Base-by-base conservation (phyloP, 1,140 invertebrate species). In the Hestina assimilis region DNA sequence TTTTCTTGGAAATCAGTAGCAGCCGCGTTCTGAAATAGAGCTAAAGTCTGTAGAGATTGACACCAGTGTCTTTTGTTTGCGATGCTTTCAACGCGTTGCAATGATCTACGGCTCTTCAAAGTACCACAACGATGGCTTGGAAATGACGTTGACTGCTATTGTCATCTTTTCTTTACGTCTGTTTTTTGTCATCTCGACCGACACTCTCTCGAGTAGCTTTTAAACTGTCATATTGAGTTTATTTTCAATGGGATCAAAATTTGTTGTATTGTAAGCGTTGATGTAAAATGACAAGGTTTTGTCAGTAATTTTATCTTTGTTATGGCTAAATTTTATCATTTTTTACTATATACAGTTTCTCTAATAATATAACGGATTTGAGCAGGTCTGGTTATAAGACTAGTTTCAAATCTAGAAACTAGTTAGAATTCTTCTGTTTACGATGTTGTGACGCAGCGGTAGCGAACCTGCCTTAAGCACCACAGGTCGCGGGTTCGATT, bases 41-140 rank as follows among this genome's bases (percentile, higher is more conserved):
- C 47, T 17, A 17, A 29, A 45, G 31, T 45, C 40, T 43, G 38
- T 45, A 50, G 40, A 55, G 29, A 33, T 26, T 33, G 38, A 42
- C 57, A 66, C 54, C 51, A 59, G 38, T 20, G 40, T 69, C 67
- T 70, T 75, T 79, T 77, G 75, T 72, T 65, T 55, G 38, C 61
- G 50, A 50, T 52, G 60, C 57, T 76, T 69, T 68, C 63, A 66
- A 48, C 52, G 33, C 33, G 17, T 60, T 59, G 48, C 58, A 62
- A 62, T 66, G 63, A 66, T 60, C 59, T 57, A 52, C 47, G 46
- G 28, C 65, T 71, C 69, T 74, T 62, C 61, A 72, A 69, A 69
- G 63, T 72, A 26, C 31, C 41, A 40, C 31, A 47, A 43, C 26
- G 43, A 40, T 31, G 20, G 38, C 50, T 17, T 52, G 29, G 47